Percentiles rank a stretch among this genome's conserved stretches.
Evolutionary conservation across 2,797 vertebrate genomes (phyloP).

Genomic region (Paedocypris micromegethes): DNA sequence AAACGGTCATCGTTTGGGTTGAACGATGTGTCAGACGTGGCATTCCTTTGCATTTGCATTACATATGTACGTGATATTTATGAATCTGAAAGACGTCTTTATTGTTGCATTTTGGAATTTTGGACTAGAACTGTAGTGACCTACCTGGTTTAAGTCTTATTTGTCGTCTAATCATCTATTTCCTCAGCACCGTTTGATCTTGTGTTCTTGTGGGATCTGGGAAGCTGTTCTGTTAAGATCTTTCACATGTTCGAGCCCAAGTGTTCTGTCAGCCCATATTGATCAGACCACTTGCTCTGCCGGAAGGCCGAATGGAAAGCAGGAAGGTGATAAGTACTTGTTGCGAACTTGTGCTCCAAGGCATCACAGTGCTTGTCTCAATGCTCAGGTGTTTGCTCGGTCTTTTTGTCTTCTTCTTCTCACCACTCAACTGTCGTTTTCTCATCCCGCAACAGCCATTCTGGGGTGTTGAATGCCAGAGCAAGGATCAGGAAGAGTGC

Average conservation of each 20-base stretch:
- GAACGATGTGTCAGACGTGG: too few relatives aligned
- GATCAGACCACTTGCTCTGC: constrained; percentile 31
- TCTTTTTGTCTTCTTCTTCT: constrained; percentile 13
- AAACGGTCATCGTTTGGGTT: too few relatives aligned
- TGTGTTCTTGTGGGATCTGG: constrained; percentile 23
- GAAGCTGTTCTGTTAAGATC: constrained; percentile 33
- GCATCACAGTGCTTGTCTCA: constrained; percentile 10
- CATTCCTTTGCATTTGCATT: too few relatives aligned
- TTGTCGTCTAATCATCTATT: too few relatives aligned
- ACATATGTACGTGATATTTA: too few relatives aligned
- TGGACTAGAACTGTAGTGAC: too few relatives aligned
- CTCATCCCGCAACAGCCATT: background rate
- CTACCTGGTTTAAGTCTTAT: too few relatives aligned
- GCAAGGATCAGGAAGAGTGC: background rate
- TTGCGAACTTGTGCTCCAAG: constrained; percentile 23
- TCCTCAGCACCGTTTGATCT: constrained; percentile 12
- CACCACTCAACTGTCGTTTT: background rate
- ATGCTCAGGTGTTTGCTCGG: constrained; percentile 6
- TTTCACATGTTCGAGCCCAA: constrained; percentile 34
- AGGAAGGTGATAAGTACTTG: constrained; percentile 26
- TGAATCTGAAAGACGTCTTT: too few relatives aligned
- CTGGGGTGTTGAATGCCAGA: constrained; percentile 2
- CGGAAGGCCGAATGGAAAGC: constrained; percentile 28
- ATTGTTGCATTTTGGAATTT: too few relatives aligned
- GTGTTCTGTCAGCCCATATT: constrained; percentile 35